phyloP scores from a whole-genome alignment of 2,888 invertebrate genomes.

The Tetropium fuscum region DNA sequence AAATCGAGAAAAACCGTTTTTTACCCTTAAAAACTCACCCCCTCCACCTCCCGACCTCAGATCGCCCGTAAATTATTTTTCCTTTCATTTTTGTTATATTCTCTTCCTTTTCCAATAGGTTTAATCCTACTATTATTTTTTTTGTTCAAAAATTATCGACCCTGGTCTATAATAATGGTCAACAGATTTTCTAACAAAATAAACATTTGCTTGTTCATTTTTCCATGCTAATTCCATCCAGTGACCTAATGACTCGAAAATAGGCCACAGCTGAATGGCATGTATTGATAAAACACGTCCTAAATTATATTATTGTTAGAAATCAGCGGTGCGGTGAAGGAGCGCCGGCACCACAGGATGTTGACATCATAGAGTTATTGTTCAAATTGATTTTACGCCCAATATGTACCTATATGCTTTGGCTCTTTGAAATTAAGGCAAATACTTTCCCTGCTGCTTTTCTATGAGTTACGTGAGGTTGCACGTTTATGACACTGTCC shows the following conservation, averaged over 20 bases:
- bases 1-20: no score
- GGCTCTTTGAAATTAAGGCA: conserved; percentile 22
- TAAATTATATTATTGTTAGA: conserved; percentile 29
- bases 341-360: conserved; percentile 36
- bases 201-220: no score
- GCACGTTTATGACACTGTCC: background rate
- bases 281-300: conserved; percentile 25
- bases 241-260: conserved; percentile 18
- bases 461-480: conserved; percentile 10
- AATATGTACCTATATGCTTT: conserved; percentile 27
- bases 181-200: no score
- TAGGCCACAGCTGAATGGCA: conserved; percentile 11
- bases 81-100: no score
- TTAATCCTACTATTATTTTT: no score
- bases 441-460: conserved; percentile 25
- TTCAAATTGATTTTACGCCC: conserved; percentile 36
- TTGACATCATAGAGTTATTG: conserved; percentile 37
- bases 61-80: no score
- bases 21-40: no score
- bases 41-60: no score
- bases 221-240: background rate
- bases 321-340: conserved; percentile 35
- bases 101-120: no score
- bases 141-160: no score
- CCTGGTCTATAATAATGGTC: no score